Conservation (phyloP, 2,888 invertebrate genomes). For the Osmoderma eremita region DNA sequence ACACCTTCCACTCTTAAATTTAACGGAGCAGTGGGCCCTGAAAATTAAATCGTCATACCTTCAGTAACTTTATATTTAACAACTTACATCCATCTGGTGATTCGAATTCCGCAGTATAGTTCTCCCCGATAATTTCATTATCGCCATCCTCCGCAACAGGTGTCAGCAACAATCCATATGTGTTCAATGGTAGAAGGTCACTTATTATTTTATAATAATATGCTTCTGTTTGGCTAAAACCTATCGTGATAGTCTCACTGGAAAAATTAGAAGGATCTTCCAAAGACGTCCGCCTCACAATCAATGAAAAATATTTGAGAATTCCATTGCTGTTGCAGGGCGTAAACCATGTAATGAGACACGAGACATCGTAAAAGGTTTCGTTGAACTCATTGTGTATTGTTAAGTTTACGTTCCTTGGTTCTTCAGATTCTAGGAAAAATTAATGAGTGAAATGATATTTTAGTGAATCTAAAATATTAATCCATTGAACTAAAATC, state of each 20-base stretch:
- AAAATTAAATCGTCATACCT: not conserved
- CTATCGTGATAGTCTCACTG: no score
- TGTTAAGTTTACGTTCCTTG: conserved; percentile 12
- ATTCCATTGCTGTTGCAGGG: no score
- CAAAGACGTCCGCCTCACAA: no score
- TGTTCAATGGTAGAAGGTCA: not conserved
- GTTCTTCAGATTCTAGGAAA: conserved; percentile 41
- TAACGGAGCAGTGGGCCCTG: conserved; percentile 9
- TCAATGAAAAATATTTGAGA: no score
- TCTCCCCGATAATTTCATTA: not conserved
- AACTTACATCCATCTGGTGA: conserved; percentile 45
- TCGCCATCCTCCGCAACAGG: not conserved
- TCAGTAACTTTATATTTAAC: not conserved
- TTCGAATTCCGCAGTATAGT: conserved; percentile 13
- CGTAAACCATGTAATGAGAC: no score
- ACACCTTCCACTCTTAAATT: not conserved
- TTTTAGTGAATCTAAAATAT: no score
- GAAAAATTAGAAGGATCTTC: no score
- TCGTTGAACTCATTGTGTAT: no score
- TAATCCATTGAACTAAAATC: no score
- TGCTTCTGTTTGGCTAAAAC: no score
- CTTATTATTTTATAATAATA: not conserved
- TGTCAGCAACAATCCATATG: not conserved
- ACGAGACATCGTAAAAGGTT: no score
- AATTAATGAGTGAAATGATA: not conserved